phyloP scores from a whole-genome alignment of 1,140 invertebrate genomes.

The Trichogramma pretiosum region DNA sequence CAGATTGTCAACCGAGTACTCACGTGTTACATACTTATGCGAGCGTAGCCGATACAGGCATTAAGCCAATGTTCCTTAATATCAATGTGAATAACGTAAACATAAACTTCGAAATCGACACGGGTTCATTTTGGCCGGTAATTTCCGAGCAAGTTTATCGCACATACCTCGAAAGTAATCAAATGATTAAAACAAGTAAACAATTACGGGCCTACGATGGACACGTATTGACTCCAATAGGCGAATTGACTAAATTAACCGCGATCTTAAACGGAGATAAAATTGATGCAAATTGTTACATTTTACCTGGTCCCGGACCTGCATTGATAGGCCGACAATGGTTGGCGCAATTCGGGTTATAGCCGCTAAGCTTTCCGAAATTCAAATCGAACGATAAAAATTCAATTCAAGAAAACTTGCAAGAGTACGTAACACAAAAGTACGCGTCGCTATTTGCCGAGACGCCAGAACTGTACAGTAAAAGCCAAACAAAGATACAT shows the following conservation, averaged over 20 bases:
- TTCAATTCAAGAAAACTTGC: neutral
- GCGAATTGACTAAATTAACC: constrained; percentile 4
- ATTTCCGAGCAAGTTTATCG: neutral
- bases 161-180: neutral
- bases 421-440: neutral
- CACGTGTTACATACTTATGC: too few species aligned
- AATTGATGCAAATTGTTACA: neutral
- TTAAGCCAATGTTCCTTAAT: constrained; percentile 4
- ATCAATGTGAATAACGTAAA: constrained; percentile 3
- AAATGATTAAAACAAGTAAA: neutral
- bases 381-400: neutral
- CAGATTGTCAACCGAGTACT: too few species aligned
- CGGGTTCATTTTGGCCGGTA: constrained; percentile 3
- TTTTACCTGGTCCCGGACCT: constrained; percentile 5
- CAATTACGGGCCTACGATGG: constrained; percentile 4
- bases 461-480: constrained; percentile 2
- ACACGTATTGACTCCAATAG: neutral
- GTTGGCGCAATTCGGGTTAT: constrained; percentile 1
- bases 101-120: constrained; percentile 9
- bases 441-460: neutral
- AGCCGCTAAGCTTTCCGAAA: constrained; percentile 1
- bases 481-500: neutral
- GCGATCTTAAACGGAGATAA: constrained; percentile 3
- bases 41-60: too few species aligned
- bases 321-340: constrained; percentile 7